These are phyloP conservation scores for Brachyhypopomus gauderio DNA, from an alignment of 2,113 vertebrate genomes.

Conservation along the genomic window DNA sequence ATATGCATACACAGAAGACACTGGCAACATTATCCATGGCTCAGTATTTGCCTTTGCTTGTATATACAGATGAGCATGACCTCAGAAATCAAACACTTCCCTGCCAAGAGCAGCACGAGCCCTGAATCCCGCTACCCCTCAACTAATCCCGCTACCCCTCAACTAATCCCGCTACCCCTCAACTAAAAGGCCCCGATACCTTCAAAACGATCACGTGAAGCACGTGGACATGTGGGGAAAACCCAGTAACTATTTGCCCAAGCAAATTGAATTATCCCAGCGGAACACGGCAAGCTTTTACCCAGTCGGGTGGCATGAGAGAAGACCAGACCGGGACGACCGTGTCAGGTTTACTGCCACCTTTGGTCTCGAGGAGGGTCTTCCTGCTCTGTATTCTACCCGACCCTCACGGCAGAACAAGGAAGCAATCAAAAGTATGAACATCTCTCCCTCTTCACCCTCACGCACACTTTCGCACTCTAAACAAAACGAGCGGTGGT, in stretches of 20 bases:
- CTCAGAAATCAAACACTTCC: neutral
- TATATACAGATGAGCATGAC: neutral
- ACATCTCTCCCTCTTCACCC: slow-evolving; percentile 46
- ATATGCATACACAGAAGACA: neutral
- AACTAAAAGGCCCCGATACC: neutral
- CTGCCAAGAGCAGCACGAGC: neutral
- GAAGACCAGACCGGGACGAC: slow-evolving; percentile 10
- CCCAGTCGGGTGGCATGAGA: neutral
- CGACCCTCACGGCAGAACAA: slow-evolving; percentile 26
- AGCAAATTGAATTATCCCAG: neutral
- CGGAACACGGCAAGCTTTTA: neutral
- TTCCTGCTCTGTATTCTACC: slow-evolving; percentile 59
- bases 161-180: neutral
- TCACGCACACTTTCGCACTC: slow-evolving; percentile 39
- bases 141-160: neutral
- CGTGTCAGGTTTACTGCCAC: slow-evolving; percentile 23
- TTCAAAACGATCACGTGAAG: slow-evolving; percentile 10
- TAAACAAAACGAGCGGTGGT: too few relatives aligned
- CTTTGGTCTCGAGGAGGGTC: slow-evolving; percentile 7
- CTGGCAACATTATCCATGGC: neutral
- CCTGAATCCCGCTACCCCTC: neutral
- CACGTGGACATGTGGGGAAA: neutral
- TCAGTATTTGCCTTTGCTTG: neutral
- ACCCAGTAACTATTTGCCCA: neutral
- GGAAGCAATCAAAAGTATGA: slow-evolving; percentile 52